These are phyloP conservation scores for Alligator mississippiensis DNA, from an alignment of 2,113 vertebrate genomes.

Conservation along the genomic window DNA sequence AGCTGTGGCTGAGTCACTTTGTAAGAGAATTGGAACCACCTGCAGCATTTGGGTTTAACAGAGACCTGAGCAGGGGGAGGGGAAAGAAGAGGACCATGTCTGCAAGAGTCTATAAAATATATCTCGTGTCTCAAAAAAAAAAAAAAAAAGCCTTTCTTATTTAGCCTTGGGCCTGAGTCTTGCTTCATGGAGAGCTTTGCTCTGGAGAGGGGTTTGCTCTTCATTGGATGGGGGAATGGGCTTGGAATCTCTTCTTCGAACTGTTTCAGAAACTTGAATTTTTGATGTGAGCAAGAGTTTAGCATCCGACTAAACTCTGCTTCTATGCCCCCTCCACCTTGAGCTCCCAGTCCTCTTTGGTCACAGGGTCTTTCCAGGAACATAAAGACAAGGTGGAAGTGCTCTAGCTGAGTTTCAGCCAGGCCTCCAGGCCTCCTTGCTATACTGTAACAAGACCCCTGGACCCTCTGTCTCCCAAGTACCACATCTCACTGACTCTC, in stretches of 20 bases:
- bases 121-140: neutral
- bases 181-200: neutral
- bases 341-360: neutral
- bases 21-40: neutral
- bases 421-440: neutral
- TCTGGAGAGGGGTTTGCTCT: neutral
- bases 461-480: neutral
- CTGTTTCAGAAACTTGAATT: neutral
- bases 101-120: neutral
- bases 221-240: no score
- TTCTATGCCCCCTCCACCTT: neutral
- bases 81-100: neutral
- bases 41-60: neutral
- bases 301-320: neutral
- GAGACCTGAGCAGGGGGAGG: neutral
- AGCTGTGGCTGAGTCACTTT: no score
- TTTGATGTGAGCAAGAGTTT: neutral
- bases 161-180: no score
- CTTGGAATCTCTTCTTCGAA: neutral
- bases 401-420: neutral
- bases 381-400: neutral
- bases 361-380: neutral
- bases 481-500: neutral
- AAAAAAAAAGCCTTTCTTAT: neutral
- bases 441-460: neutral